Conservation (phyloP, 2,797 vertebrate species). For the Anguilla obscura region DNA sequence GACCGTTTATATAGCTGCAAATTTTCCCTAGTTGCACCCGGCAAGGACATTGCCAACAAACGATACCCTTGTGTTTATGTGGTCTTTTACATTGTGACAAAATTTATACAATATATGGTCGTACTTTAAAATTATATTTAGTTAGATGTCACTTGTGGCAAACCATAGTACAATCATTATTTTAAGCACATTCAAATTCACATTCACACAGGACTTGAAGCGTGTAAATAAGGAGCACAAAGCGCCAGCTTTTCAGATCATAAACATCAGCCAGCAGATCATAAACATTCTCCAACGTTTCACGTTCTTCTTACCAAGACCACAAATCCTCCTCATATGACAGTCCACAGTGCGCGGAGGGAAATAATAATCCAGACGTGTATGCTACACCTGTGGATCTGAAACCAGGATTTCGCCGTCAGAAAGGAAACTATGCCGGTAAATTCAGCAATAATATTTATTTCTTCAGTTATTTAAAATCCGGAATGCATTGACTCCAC, state of each 20-base stretch:
- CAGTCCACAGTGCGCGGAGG: background rate
- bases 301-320: constrained; percentile 16
- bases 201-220: constrained; percentile 11
- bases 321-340: background rate
- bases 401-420: constrained; percentile 6
- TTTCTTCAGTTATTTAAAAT: constrained; percentile 15
- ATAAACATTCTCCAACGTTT: background rate
- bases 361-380: constrained; percentile 13
- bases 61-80: background rate
- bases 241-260: too few relatives aligned
- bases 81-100: background rate
- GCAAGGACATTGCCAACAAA: constrained; percentile 30
- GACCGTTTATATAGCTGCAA: background rate
- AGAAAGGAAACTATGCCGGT: background rate
- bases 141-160: background rate
- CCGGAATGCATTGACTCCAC: constrained; percentile 25
- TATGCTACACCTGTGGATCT: constrained; percentile 35
- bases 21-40: constrained; percentile 21
- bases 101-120: background rate
- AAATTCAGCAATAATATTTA: background rate
- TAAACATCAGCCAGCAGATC: background rate
- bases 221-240: background rate
- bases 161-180: background rate
- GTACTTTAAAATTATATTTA: background rate
- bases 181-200: background rate